Evolutionary conservation across 2,888 invertebrate species (phyloP).

Genomic region (Xylota sylvarum): DNA sequence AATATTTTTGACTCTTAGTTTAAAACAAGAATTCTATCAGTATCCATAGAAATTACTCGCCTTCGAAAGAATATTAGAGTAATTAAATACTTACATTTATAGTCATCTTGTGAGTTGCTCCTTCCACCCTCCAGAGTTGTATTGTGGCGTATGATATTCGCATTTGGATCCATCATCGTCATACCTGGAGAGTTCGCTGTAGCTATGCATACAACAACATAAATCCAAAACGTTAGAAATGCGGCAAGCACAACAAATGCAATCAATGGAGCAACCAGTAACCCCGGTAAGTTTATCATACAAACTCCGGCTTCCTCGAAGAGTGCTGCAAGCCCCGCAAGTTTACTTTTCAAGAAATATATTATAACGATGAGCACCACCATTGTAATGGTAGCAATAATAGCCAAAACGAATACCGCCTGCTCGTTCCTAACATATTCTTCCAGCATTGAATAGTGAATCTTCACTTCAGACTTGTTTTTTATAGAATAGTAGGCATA

Average conservation of each 20-base stretch:
- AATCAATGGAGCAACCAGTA: slow-evolving; percentile 93
- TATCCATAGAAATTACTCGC: too few species aligned
- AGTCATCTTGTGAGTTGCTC: slow-evolving; percentile 79
- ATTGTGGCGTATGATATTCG: slow-evolving; percentile 77
- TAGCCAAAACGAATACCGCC: slow-evolving; percentile 93
- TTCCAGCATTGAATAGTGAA: slow-evolving; percentile 86
- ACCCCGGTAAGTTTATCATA: slow-evolving; percentile 92
- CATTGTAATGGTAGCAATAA: slow-evolving; percentile 94
- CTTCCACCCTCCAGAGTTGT: slow-evolving; percentile 76
- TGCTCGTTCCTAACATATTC: slow-evolving; percentile 94
- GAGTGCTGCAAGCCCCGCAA: slow-evolving; percentile 92
- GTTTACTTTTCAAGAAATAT: slow-evolving; percentile 91
- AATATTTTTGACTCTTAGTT: too few species aligned
- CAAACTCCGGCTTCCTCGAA: slow-evolving; percentile 96
- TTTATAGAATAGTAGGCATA: slow-evolving; percentile 93
- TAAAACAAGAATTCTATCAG: too few species aligned
- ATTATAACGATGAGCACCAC: slow-evolving; percentile 92
- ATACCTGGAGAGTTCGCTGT: slow-evolving; percentile 91
- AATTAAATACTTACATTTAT: slow-evolving; percentile 81
- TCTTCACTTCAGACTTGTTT: slow-evolving; percentile 81
- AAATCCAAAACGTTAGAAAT: slow-evolving; percentile 94
- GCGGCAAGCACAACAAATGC: slow-evolving; percentile 92
- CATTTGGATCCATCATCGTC: slow-evolving; percentile 84
- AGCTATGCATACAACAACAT: slow-evolving; percentile 91
- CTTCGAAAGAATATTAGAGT: too few species aligned